Conservation (phyloP, 2,113 vertebrate species). For the Muscicapa adusta region DNA sequence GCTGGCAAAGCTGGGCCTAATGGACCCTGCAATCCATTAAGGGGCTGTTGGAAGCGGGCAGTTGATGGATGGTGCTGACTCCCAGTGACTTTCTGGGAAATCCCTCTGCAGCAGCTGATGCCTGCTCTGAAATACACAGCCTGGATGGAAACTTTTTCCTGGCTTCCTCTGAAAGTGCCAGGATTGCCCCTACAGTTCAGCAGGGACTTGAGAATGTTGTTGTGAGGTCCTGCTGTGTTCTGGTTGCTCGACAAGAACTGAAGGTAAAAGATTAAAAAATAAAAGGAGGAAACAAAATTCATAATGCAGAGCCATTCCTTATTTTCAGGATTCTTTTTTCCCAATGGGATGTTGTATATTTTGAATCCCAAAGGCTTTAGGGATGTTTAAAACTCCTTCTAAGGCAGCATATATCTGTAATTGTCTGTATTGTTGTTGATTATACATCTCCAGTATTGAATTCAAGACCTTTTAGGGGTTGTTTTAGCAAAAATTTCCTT, state of each 20-base stretch:
- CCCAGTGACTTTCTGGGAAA: not conserved
- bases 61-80: not conserved
- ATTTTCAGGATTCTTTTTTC: not conserved
- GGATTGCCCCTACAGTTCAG: fast-evolving
- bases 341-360: not conserved
- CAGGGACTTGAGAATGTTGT: not conserved
- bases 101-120: not conserved
- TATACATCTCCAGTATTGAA: not conserved
- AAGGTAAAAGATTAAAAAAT: not conserved
- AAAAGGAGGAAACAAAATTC: not conserved
- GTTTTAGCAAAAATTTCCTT: not conserved
- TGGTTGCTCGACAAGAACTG: not conserved
- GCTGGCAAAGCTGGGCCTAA: not conserved
- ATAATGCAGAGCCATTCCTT: not conserved
- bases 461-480: not conserved
- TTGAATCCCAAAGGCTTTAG: not conserved
- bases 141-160: not conserved
- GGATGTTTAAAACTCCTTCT: not conserved
- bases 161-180: not conserved
- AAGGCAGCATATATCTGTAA: not conserved
- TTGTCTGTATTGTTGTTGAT: too few relatives aligned
- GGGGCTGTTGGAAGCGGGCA: not conserved
- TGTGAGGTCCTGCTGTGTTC: not conserved
- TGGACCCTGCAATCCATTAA: not conserved
- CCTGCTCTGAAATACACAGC: not conserved